These are phyloP conservation scores for Hemicordylus capensis DNA, from an alignment of 2,113 vertebrate species.

Conservation along the genomic window DNA sequence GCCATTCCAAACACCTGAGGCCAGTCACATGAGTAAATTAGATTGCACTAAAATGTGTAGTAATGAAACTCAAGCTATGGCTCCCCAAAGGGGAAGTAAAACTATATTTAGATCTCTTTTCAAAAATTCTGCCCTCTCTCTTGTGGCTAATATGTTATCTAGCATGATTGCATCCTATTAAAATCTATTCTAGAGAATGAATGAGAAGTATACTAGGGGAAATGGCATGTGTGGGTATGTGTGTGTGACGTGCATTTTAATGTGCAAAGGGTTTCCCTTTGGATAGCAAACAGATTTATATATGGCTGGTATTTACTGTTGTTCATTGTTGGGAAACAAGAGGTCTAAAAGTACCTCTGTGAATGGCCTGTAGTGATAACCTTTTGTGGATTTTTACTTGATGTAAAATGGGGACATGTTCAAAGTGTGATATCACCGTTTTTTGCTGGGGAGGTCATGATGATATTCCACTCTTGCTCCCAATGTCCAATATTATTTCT, in stretches of 20 bases:
- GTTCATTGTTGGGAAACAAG: background rate
- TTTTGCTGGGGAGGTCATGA: background rate
- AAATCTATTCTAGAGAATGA: slow-evolving; percentile 44
- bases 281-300: background rate
- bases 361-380: background rate
- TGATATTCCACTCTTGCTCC: background rate
- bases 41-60: slow-evolving; percentile 77
- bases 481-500: too few relatives aligned
- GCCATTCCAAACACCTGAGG: slow-evolving; percentile 75
- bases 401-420: background rate
- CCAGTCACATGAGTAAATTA: slow-evolving; percentile 76
- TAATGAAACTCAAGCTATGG: slow-evolving; percentile 74
- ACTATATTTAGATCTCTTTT: slow-evolving; percentile 64
- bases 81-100: slow-evolving; percentile 66
- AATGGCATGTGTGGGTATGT: background rate
- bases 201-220: background rate
- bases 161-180: slow-evolving; percentile 51
- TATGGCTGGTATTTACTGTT: background rate
- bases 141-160: slow-evolving; percentile 58
- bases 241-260: background rate
- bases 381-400: background rate
- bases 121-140: background rate
- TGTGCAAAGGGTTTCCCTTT: background rate
- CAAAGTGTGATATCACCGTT: background rate
- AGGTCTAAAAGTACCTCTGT: background rate